phyloP scores from a whole-genome alignment of 1,140 invertebrate species.

The Drosophila rhopaloa region DNA sequence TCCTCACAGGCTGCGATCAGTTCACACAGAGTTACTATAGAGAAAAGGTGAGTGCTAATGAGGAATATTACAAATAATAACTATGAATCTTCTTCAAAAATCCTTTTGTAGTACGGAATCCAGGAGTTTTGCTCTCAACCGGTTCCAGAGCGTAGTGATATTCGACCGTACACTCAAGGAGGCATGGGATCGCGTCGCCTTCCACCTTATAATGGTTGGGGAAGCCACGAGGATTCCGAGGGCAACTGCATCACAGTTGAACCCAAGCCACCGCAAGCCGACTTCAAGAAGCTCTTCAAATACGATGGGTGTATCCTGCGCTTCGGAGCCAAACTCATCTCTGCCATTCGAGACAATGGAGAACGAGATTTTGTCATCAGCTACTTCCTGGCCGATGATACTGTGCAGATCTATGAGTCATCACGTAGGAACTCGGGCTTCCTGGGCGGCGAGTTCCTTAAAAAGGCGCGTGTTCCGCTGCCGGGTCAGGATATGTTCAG shows the following conservation, averaged over 20 bases:
- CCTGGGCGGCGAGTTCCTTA: slow-evolving; percentile 89
- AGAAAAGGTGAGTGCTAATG: slow-evolving; percentile 83
- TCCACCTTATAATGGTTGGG: slow-evolving; percentile 95
- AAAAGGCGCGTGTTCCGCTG: slow-evolving; percentile 88
- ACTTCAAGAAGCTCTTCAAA: slow-evolving; percentile 92
- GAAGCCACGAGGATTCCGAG: slow-evolving; percentile 93
- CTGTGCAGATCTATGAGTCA: slow-evolving; percentile 92
- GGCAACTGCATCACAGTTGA: slow-evolving; percentile 92
- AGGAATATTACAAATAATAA: no score
- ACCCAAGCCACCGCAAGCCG: slow-evolving; percentile 90
- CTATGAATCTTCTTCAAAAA: no score
- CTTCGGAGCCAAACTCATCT: slow-evolving; percentile 91
- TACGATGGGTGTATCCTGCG: slow-evolving; percentile 92
- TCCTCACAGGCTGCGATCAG: slow-evolving; percentile 93
- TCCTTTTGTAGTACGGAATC: slow-evolving; percentile 63
- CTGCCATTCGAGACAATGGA: slow-evolving; percentile 88
- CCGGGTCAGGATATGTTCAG: slow-evolving; percentile 90
- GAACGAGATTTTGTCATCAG: slow-evolving; percentile 92
- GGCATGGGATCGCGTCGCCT: slow-evolving; percentile 85
- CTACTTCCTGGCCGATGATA: slow-evolving; percentile 93
- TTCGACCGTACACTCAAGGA: slow-evolving; percentile 56
- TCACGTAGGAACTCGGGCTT: slow-evolving; percentile 91
- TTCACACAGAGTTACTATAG: slow-evolving; percentile 95
- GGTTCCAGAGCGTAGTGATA: slow-evolving; percentile 80
- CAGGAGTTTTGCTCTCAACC: slow-evolving; percentile 88